A percentile compares a stretch with the other conserved stretches of the same genome.
These are phyloP conservation scores for Andrena flavipes DNA, from an alignment of 2,888 invertebrate species.

Conservation along the genomic window DNA sequence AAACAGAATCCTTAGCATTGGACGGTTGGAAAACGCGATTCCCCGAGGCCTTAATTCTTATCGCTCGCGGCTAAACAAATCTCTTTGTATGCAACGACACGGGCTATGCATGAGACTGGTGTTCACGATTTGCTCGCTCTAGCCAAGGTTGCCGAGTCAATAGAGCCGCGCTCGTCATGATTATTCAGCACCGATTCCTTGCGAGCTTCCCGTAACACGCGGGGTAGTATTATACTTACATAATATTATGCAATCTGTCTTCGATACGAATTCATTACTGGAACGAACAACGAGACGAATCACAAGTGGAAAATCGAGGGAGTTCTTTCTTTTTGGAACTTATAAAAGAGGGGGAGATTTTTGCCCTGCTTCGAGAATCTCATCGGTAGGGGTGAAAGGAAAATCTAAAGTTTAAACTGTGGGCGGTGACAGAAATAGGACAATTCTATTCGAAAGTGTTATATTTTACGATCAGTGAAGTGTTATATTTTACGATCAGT, in stretches of 20 bases:
- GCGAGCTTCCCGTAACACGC: background rate
- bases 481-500: too few species aligned
- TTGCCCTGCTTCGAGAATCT: too few species aligned
- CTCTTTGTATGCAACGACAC: background rate
- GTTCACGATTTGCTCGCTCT: background rate
- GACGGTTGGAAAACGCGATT: background rate
- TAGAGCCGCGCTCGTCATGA: slow-evolving; percentile 1
- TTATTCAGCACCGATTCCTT: slow-evolving; percentile 31
- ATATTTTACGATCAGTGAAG: too few species aligned
- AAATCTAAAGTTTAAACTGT: too few species aligned
- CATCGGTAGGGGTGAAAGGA: too few species aligned
- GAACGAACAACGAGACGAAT: background rate
- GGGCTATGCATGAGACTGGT: background rate
- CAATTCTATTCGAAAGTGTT: too few species aligned
- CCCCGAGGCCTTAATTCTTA: slow-evolving; percentile 3
- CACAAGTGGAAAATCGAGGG: too few species aligned
- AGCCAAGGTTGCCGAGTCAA: slow-evolving; percentile 22
- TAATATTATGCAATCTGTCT: slow-evolving; percentile 41
- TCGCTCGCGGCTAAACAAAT: slow-evolving; percentile 5
- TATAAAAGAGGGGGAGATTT: too few species aligned
- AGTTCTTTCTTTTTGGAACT: too few species aligned
- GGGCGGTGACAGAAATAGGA: too few species aligned
- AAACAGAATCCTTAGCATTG: background rate
- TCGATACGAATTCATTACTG: too few species aligned
- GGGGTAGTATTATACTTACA: slow-evolving; percentile 14